Conservation (phyloP, 1,140 invertebrate genomes). For the Anastrepha ludens region DNA sequence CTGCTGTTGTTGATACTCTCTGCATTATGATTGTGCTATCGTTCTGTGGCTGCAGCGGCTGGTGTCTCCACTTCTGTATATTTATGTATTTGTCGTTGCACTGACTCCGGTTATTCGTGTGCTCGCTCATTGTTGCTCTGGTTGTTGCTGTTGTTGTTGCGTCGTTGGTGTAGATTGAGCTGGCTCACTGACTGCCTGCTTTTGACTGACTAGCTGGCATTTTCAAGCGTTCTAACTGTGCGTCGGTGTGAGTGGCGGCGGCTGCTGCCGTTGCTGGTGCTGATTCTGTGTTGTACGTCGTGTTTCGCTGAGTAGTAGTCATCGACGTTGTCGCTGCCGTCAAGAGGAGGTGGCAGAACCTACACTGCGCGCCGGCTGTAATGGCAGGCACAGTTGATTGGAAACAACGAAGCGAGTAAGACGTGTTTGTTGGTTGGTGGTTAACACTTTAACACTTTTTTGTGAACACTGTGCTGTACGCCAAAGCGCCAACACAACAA, state of each 20-base stretch:
- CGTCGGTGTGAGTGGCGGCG: conserved; percentile 38
- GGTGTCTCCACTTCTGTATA: not conserved
- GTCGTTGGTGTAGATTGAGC: conserved; percentile 10
- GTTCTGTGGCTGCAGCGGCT: conserved; percentile 4
- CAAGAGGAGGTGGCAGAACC: conserved; percentile 52
- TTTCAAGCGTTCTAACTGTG: conserved; percentile 51
- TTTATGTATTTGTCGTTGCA: not conserved
- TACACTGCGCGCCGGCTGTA: conserved; percentile 54
- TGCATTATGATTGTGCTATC: conserved; percentile 51
- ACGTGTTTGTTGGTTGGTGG: conserved; percentile 64
- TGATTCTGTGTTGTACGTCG: conserved; percentile 1
- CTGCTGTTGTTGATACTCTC: conserved; percentile 29
- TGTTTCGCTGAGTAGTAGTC: conserved; percentile 43
- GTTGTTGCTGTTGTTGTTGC: conserved; percentile 54
- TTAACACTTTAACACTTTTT: conserved; percentile 45
- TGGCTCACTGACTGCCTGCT: conserved; percentile 18
- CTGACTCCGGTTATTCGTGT: not conserved
- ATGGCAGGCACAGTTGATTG: conserved; percentile 63
- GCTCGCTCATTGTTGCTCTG: conserved; percentile 22
- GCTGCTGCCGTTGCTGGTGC: conserved; percentile 1
- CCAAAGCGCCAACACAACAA: not conserved
- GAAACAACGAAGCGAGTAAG: conserved; percentile 73
- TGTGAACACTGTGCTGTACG: conserved; percentile 32
- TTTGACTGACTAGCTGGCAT: conserved; percentile 49
- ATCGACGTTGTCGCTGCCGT: not conserved